Base-by-base conservation (phyloP, 2,888 invertebrate genomes). In the Lampropteryx suffumata region DNA sequence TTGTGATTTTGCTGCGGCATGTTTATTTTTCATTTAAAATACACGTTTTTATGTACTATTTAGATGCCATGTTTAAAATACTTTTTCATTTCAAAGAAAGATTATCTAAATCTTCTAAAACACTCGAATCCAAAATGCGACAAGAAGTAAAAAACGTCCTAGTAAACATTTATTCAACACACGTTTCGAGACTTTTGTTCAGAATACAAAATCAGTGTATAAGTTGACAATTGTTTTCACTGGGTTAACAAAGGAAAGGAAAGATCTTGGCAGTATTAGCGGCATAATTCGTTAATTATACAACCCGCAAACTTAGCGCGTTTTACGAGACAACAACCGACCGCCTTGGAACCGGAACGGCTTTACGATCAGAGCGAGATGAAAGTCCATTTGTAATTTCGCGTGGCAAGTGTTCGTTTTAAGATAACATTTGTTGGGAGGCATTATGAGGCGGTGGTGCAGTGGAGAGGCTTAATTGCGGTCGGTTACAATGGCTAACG, bases 391-490 rank as follows among this genome's bases (percentile, higher is more conserved):
- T n/a, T 82, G 80, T 76, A 79, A 79, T 76, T 78, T 76, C 69
- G 69, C 71, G 68, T 73, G 67, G 70, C 66, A 64, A 69, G 73
- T 65, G 70, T 66, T 77, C 67, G 75, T 78, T 76, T 73, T 68
- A 69, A 71, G 79, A 74, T 76, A 81, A 78, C 73, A 73, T 83
- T 79, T 76, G 76, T 73, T 69, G 61, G 70, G 68, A 60, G 71
- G 73, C 76, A 80, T 82, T 83, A 83, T 75, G 71, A 76, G 73
- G 73, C 71, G 69, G 63, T 67, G 71, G 71, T 68, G 67, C 68
- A 71, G 74, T 74, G 65, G 71, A 76, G 74, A 76, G 79, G 74
- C 78, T 80, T 79, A 72, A 79, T 81, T 78, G 79, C 82, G 78
- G 73, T 61, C 69, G 73, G 69, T 69, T 73, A 82, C 82, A 84